Evolutionary conservation across 1,140 invertebrate species (phyloP), one percentile per base, ranked within the genome.

Genomic region (Apis dorsata): DNA sequence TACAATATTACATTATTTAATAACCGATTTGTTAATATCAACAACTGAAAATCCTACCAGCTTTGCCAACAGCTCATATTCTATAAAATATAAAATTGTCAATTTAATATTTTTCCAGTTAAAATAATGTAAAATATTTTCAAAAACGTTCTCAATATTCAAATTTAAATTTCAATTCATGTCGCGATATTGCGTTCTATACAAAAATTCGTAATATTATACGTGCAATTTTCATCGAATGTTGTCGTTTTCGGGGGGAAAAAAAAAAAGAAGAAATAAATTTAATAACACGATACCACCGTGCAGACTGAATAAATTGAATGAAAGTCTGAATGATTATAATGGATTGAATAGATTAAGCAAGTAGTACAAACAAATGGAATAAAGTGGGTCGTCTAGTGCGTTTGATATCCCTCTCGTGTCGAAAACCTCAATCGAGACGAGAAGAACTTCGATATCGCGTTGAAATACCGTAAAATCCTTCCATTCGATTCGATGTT

Each of bases 311-410:
- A 62, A 77, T 77, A 81, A 81, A 81, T 81, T 81, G 80, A 76
- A 76, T 60, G 73, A 44, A 44, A 44, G 5, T 44, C 5, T 44
- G 34, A 44, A 44, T 44, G 34, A 81, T 81, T 77, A 53, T 81
- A 81, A 81, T 81, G 80, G 73, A 81, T 69, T 69, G 80, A 81
- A 63, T 81, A 60, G 80, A 81, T 81, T 81, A 81, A 81, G 24
- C 79, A 76, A 75, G 73, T 81, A 81, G 73, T 60, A 69, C 80
- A 81, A 76, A 81, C 80, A 81, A 81, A 81, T 81, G 73, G 63
- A 69, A 81, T 81, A 77, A 81, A 81, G 80, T 81, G 80, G 80
- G 80, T 81, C 80, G 80, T 76, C 53, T 77, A 81, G 80, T 19
- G 65, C 60, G 55, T 73, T 69, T 69, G 63, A 81, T 69, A 76